A percentile compares a stretch with the other conserved stretches of the same genome.
Conservation (phyloP, 2,113 vertebrate genomes). For the Callipepla californica region DNA sequence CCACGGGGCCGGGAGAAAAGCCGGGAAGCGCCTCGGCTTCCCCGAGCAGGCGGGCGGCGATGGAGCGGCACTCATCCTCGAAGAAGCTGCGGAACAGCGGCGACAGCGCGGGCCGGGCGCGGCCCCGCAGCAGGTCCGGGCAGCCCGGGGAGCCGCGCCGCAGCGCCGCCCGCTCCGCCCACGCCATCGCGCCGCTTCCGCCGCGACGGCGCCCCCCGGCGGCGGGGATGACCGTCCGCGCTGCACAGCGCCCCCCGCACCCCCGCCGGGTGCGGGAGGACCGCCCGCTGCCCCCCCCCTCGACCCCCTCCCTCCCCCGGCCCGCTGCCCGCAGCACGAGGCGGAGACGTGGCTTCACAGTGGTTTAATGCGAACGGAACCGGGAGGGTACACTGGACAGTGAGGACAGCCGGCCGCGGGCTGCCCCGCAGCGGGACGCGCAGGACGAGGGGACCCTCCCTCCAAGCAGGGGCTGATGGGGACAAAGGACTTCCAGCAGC, state of each 20-base stretch:
- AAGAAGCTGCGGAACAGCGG: too few species aligned
- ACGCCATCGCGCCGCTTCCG: too few species aligned
- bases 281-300: not conserved
- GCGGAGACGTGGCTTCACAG: conserved; percentile 84
- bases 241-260: not conserved
- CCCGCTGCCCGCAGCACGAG: not conserved
- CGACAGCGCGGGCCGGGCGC: too few species aligned
- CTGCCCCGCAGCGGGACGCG: conserved; percentile 74
- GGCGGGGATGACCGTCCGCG: too few species aligned
- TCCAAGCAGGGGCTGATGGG: conserved; percentile 41
- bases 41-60: too few species aligned
- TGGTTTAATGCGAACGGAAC: conserved; percentile 89
- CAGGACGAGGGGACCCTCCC: conserved; percentile 59
- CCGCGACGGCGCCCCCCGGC: too few species aligned
- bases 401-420: conserved; percentile 68
- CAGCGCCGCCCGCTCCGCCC: too few species aligned
- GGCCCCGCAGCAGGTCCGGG: too few species aligned
- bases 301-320: not conserved
- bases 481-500: not conserved
- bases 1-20: too few species aligned
- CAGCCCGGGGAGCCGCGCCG: too few species aligned
- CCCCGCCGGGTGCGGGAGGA: not conserved
- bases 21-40: too few species aligned
- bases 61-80: too few species aligned
- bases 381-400: conserved; percentile 80